phyloP scores from a whole-genome alignment of 2,888 invertebrate species.

The Galerucella nymphaeae region DNA sequence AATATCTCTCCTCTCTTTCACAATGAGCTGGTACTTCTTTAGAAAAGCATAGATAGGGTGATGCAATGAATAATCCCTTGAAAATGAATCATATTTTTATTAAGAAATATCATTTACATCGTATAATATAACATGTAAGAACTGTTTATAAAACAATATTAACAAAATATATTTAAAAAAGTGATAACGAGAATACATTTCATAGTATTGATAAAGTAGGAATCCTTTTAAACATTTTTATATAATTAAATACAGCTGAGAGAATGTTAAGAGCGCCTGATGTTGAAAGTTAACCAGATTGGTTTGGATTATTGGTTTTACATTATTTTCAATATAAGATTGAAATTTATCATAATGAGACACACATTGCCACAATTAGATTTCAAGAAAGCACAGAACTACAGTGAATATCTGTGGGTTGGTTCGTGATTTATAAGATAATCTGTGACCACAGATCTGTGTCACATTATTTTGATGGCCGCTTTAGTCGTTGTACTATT shows the following conservation, averaged over 20 bases:
- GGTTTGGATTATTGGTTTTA: too few relatives aligned
- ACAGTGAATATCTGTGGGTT: too few relatives aligned
- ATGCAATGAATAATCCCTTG: not conserved
- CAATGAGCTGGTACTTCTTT: too few relatives aligned
- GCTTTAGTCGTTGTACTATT: not conserved
- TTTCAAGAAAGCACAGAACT: too few relatives aligned
- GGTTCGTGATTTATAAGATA: too few relatives aligned
- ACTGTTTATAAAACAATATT: slow-evolving; percentile 4
- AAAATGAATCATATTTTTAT: slow-evolving; percentile 15
- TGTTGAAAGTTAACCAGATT: too few relatives aligned
- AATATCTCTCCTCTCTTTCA: too few relatives aligned
- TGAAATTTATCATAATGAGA: too few relatives aligned
- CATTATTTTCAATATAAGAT: too few relatives aligned
- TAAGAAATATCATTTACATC: slow-evolving; percentile 27
- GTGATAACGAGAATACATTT: slow-evolving; percentile 7
- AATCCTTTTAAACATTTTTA: slow-evolving; percentile 11
- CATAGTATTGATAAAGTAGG: slow-evolving; percentile 9
- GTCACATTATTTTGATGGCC: not conserved
- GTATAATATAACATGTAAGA: slow-evolving; percentile 7
- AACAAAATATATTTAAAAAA: slow-evolving; percentile 12
- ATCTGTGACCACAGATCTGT: not conserved
- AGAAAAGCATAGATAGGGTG: too few relatives aligned
- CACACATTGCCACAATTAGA: too few relatives aligned
- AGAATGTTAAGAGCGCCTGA: too few relatives aligned
- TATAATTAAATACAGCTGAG: not conserved